These are phyloP conservation scores for Hemichromis elongatus DNA, from an alignment of 2,113 vertebrate genomes.

Conservation along the genomic window DNA sequence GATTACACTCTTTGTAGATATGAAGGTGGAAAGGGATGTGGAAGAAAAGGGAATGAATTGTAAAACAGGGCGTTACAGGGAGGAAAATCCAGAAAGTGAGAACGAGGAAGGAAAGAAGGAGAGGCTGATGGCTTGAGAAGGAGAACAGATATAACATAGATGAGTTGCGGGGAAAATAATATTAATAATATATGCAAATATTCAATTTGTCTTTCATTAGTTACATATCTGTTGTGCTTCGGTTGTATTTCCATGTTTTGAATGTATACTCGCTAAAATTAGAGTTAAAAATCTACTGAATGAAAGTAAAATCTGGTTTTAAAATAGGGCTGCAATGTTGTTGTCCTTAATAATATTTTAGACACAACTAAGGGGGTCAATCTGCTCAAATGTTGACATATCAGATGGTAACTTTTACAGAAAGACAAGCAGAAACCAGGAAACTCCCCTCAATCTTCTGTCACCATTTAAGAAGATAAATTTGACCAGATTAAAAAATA, in stretches of 20 bases:
- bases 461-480: neutral
- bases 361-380: neutral
- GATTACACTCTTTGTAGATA: constrained; percentile 71
- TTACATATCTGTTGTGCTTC: neutral
- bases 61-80: neutral
- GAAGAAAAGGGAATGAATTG: neutral
- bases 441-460: neutral
- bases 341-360: neutral
- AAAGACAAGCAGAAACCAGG: neutral
- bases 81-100: neutral
- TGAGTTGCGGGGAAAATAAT: neutral
- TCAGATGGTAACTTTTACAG: neutral
- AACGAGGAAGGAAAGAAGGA: neutral
- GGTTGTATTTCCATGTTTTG: neutral
- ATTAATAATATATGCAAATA: too few relatives aligned
- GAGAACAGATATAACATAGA: neutral
- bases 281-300: neutral
- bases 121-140: neutral
- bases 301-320: neutral
- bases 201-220: neutral
- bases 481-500: neutral
- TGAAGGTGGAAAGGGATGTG: neutral
- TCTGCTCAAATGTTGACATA: neutral
- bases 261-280: neutral
- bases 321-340: neutral